Evolutionary conservation across 2,797 vertebrate species (phyloP), one percentile per base, ranked within the genome.

Genomic region (Chiroxiphia lanceolata): DNA sequence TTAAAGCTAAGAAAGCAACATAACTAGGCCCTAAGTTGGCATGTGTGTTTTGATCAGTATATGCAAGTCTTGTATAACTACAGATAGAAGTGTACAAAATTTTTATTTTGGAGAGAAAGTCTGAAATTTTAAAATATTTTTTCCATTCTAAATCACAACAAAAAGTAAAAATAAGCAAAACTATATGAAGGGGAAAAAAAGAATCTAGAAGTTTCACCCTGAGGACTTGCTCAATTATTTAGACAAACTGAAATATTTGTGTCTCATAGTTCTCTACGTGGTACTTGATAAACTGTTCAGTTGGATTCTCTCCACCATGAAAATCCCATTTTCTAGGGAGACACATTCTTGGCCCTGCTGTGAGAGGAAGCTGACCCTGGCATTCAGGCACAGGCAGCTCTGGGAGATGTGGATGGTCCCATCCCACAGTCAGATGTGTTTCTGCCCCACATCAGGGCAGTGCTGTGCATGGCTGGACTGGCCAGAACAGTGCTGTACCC

Each of bases 381-480:
- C 44, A 11, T 36, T 3, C 1, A 1, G 74, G 56, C 3, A 2
- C 60, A 92, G 87, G 45, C 34, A 56, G 80, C 47, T 36, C 44
- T 4, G 11, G n/a, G 65, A 45, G 60, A 4, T 6, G 2, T 6
- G 4, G 21, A 13, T 13, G 22, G 42, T 20, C 51, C 34, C 68
- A 23, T 53, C 48, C 4, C 3, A 2, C 21, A 9, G 60, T 3
- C 2, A 5, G 26, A 6, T 13, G 59, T 3, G 2, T 56, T 61
- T 53, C 67, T 79, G 40, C 38, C 8, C 14, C 68, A 29, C 10
- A 7, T 5, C 25, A 21, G 15, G 54, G 44, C 5, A 1, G 13
- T 19, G 45, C 64, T 70, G 65, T 14, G 65, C 31, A 0, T 13
- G 50, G 31, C 15, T 27, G 10, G 25, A 5, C 19, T 50, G 3